Evolutionary conservation across 2,797 vertebrate genomes (phyloP).

Genomic region (Pogoniulus pusillus): DNA sequence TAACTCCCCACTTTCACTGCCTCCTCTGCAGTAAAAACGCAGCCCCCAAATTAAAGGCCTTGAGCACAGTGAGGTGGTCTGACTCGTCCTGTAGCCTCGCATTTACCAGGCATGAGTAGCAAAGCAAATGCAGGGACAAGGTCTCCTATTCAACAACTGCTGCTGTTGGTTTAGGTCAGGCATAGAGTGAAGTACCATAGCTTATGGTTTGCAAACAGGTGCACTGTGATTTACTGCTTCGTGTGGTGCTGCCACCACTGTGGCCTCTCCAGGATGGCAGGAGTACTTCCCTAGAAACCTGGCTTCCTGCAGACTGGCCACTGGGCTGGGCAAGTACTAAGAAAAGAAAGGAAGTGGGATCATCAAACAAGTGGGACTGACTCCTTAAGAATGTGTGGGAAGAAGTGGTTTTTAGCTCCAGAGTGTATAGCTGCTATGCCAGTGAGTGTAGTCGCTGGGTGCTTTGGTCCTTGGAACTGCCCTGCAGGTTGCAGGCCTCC

Average conservation of each 20-base stretch:
- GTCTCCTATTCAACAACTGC: neutral
- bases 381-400: neutral
- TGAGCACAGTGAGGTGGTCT: neutral
- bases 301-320: neutral
- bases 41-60: neutral
- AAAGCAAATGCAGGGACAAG: neutral
- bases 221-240: neutral
- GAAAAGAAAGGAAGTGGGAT: neutral
- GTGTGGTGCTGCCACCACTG: rapidly evolving
- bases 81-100: neutral
- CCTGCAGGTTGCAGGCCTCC: neutral
- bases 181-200: neutral
- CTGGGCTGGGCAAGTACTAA: rapidly evolving
- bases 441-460: neutral
- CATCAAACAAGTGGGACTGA: neutral
- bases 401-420: neutral
- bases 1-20: neutral
- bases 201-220: neutral
- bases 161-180: neutral
- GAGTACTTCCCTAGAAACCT: neutral
- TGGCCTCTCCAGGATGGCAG: neutral
- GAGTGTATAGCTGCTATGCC: rapidly evolving
- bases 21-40: neutral
- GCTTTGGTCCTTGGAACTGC: neutral
- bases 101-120: neutral